Evolutionary conservation across 2,113 vertebrate species (phyloP), one percentile per base, ranked within the genome.

Genomic region (Trachemys scripta): DNA sequence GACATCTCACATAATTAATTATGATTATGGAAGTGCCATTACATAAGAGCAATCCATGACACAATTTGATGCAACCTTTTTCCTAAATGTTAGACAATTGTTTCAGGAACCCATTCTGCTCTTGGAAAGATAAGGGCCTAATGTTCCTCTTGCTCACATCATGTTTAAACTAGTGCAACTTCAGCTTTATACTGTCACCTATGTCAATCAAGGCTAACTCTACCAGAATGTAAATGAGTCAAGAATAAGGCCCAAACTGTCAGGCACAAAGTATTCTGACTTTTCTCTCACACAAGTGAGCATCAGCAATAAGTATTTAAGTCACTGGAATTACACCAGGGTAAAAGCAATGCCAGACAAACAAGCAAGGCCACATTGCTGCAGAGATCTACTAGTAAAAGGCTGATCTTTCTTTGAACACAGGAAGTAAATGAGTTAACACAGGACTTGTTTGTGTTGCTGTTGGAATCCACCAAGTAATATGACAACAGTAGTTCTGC

Each of bases 41-140:
- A 42, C 42, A 42, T 42, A 42, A 93, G 92, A 90, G 24, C 57
- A 81, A 56, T 85, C 81, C 87, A 53, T 91, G 92, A 87, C 94
- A 94, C 94, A 80, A 11, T 62, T 85, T 9, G 2, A 80, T 85
- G 56, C 54, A 82, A 92, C 91, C 90, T 91, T 95, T 95, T 89
- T 53, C 90, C 88, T 90, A 82, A 92, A 53, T 89, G 83, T 94
- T 96, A 59, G 90, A 56, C n/a, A 24, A 96, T 92, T 93, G 93
- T 92, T 96, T 93, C 90, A 93, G 90, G 89, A 92, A 87, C 76
- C 8, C 85, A 65, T n/a, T 90, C 85, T 96, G 76, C 92, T 82
- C 50, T 90, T 14, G 2, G 91, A 85, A 95, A 84, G 50, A 88
- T 1, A 85, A 69, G 42, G 45, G 87, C 50, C 83, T 91, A 12